These are phyloP conservation scores for Pseudochirops corinnae DNA, from an alignment of 2,797 vertebrate species.

Conservation along the genomic window DNA sequence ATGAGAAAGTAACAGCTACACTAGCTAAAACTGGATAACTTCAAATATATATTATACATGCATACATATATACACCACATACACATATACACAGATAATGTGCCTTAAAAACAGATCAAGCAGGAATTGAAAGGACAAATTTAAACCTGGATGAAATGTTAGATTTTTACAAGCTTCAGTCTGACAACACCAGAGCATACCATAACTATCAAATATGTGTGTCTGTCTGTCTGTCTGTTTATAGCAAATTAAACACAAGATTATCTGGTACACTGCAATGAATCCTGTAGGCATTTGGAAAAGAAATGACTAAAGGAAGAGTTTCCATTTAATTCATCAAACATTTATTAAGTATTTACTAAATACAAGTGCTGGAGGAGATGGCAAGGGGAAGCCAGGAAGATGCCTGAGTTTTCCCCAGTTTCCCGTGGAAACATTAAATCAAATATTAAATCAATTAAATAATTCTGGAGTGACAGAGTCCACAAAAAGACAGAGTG, in stretches of 20 bases:
- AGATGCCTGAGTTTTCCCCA: too few species aligned
- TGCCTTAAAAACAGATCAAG: constrained; percentile 45
- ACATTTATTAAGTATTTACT: background rate
- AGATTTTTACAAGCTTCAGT: constrained; percentile 21
- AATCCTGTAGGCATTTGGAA: background rate
- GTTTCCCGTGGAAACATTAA: too few species aligned
- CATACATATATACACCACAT: background rate
- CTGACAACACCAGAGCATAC: background rate
- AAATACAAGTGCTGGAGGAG: background rate
- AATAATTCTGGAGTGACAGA: too few species aligned
- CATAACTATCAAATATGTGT: background rate
- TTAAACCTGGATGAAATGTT: background rate
- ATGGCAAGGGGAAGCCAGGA: too few species aligned
- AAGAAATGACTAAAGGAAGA: background rate
- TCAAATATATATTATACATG: constrained; percentile 44
- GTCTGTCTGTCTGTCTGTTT: too few species aligned
- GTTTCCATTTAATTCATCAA: background rate
- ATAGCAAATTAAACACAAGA: background rate
- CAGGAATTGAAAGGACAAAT: constrained; percentile 9
- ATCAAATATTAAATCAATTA: too few species aligned
- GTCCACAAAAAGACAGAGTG: too few species aligned
- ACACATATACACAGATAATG: background rate
- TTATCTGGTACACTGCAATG: background rate
- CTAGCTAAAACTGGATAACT: constrained; percentile 61
- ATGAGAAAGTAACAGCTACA: constrained; percentile 65